A percentile compares a stretch with the other conserved stretches of the same genome.
Evolutionary conservation across 2,888 invertebrate species (phyloP).

Genomic region (Tetropium fuscum): DNA sequence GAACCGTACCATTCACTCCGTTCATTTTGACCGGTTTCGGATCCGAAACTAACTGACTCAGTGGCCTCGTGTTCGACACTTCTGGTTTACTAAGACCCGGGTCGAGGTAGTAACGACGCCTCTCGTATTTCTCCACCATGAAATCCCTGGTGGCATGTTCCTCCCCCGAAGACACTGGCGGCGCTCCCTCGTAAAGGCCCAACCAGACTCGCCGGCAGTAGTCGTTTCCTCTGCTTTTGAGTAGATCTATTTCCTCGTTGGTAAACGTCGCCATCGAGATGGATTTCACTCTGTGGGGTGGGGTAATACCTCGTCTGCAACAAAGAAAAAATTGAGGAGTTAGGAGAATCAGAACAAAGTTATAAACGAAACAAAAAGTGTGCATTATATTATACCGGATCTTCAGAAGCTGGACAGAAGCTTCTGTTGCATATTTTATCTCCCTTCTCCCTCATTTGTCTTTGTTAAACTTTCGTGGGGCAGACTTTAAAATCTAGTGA

Average conservation of each 20-base stretch:
- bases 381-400: too few species aligned
- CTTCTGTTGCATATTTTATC: too few species aligned
- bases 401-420: too few species aligned
- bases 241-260: conserved; percentile 92
- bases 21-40: conserved; percentile 50
- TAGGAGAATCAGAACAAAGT: too few species aligned
- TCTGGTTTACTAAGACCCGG: conserved; percentile 38
- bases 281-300: conserved; percentile 98
- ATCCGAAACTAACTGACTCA: conserved; percentile 16
- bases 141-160: conserved; percentile 93
- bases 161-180: conserved; percentile 77
- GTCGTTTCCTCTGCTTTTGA: conserved; percentile 93
- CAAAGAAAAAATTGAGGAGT: conserved; percentile 54
- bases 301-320: conserved; percentile 95
- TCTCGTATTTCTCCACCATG: conserved; percentile 96
- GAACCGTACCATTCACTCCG: conserved; percentile 34
- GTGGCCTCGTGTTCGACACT: conserved; percentile 9
- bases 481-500: too few species aligned
- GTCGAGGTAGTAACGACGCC: conserved; percentile 75
- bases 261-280: conserved; percentile 99
- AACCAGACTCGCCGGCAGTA: conserved; percentile 94
- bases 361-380: too few species aligned
- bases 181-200: conserved; percentile 84
- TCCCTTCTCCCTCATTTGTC: too few species aligned
- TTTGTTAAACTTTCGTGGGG: too few species aligned